A percentile compares a stretch with the other conserved stretches of the same genome.
phyloP scores from a whole-genome alignment of 2,113 vertebrate species.

The Piaya cayana region DNA sequence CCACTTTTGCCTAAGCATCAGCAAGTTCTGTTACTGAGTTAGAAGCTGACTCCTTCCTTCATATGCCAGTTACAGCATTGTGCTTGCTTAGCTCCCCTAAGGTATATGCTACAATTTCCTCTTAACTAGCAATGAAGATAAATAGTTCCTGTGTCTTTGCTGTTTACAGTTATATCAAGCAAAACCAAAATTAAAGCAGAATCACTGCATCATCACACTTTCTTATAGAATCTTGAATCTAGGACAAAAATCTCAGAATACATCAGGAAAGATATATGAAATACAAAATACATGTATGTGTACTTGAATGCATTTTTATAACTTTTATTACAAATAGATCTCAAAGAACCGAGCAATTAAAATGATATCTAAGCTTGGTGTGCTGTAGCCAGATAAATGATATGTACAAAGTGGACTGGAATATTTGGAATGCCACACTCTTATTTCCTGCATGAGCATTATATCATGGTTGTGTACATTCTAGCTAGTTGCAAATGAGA shows the following conservation, averaged over 20 bases:
- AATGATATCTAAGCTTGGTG: not conserved
- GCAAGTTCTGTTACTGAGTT: slow-evolving; percentile 46
- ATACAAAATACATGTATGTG: not conserved
- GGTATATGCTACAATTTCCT: not conserved
- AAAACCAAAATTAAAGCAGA: slow-evolving; percentile 31
- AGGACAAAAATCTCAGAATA: not conserved
- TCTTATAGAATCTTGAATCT: not conserved
- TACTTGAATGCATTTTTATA: not conserved
- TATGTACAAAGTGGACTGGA: not conserved
- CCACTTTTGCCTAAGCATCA: not conserved
- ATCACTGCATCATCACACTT: not conserved
- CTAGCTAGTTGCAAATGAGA: slow-evolving; percentile 43
- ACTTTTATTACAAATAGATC: not conserved
- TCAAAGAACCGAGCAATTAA: not conserved
- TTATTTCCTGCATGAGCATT: not conserved
- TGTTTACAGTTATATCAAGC: slow-evolving; percentile 42
- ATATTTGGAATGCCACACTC: not conserved
- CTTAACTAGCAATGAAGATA: slow-evolving; percentile 42
- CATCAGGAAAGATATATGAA: not conserved
- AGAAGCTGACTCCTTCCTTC: slow-evolving; percentile 30
- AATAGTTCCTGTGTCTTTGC: not conserved
- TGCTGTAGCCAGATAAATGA: not conserved
- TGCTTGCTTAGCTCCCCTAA: slow-evolving; percentile 26
- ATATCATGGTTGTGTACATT: slow-evolving; percentile 43
- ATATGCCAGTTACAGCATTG: slow-evolving; percentile 4